A percentile compares a stretch with the other conserved stretches of the same genome.
These are phyloP conservation scores for Drosophila diplacantha DNA, from an alignment of 2,888 invertebrate species.

Conservation along the genomic window DNA sequence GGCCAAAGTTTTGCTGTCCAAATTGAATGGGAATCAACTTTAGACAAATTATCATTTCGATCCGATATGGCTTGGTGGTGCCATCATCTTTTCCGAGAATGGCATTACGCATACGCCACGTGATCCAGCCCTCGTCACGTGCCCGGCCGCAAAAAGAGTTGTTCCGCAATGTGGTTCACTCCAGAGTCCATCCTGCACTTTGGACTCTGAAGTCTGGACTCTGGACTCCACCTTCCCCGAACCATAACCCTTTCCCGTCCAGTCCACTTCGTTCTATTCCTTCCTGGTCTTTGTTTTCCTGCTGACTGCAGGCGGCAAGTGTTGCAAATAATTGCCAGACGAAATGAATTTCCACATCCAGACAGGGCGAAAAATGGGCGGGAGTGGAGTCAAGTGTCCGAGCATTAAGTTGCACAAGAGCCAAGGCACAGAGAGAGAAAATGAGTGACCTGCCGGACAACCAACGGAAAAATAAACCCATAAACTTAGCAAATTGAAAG, in stretches of 20 bases:
- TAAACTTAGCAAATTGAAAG: too few species aligned
- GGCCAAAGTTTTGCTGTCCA: constrained; percentile 16
- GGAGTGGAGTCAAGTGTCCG: constrained; percentile 30
- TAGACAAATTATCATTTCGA: constrained; percentile 29
- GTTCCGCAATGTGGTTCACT: constrained; percentile 33
- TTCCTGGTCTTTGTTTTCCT: constrained; percentile 31
- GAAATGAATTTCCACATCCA: constrained; percentile 42
- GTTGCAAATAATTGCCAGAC: constrained; percentile 46
- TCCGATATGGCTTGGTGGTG: constrained; percentile 1
- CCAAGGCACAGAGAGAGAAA: constrained; percentile 4
- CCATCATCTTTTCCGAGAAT: constrained; percentile 23
- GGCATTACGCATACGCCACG: constrained; percentile 47
- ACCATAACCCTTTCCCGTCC: not conserved
- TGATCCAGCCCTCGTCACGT: constrained; percentile 37
- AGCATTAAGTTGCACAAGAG: constrained; percentile 41
- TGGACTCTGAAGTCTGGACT: not conserved
- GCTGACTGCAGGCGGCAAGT: constrained; percentile 31
- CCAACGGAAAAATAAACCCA: too few species aligned
- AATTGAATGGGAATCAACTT: constrained; percentile 33
- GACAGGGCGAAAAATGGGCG: constrained; percentile 17
- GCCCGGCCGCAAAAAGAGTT: constrained; percentile 36
- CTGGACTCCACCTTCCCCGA: not conserved
- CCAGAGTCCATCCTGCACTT: not conserved
- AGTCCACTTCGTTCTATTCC: constrained; percentile 26
- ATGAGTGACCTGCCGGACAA: too few species aligned